These are phyloP conservation scores for Volucella inanis DNA, from an alignment of 2,888 invertebrate species.

Conservation along the genomic window DNA sequence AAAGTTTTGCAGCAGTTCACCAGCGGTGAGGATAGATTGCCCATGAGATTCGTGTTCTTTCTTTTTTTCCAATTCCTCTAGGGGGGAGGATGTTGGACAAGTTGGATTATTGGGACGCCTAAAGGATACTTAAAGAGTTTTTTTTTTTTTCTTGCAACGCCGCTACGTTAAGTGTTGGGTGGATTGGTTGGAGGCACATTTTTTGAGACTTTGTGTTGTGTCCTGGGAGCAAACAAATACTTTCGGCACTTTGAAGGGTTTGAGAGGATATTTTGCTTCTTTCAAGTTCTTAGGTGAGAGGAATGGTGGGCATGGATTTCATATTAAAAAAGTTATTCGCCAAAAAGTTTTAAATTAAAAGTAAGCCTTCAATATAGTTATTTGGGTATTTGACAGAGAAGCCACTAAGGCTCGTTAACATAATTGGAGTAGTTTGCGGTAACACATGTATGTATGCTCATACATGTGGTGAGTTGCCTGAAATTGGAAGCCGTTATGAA, in stretches of 20 bases:
- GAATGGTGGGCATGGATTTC: constrained; percentile 5
- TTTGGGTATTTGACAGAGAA: background rate
- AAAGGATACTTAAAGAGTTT: constrained; percentile 9
- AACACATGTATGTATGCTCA: no score
- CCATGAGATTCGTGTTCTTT: constrained; percentile 28
- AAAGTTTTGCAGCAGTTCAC: constrained; percentile 51
- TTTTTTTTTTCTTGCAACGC: no score
- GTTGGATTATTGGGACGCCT: constrained; percentile 26
- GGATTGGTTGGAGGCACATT: constrained; percentile 31
- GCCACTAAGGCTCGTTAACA: background rate
- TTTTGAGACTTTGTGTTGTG: constrained; percentile 16
- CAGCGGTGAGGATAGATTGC: constrained; percentile 14
- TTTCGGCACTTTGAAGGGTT: constrained; percentile 8
- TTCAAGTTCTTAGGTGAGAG: background rate
- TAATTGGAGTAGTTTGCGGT: background rate
- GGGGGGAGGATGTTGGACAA: background rate
- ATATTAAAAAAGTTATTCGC: constrained; percentile 66
- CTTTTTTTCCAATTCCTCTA: background rate
- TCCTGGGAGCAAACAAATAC: constrained; percentile 36
- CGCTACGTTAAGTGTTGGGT: background rate
- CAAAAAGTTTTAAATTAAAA: constrained; percentile 56
- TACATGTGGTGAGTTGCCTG: no score
- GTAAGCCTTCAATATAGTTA: constrained; percentile 19
- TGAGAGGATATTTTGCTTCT: constrained; percentile 25
- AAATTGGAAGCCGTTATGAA: no score